A percentile compares a stretch with the other conserved stretches of the same genome.
Conservation (phyloP, 2,113 vertebrate genomes). For the Calidris pugnax region DNA sequence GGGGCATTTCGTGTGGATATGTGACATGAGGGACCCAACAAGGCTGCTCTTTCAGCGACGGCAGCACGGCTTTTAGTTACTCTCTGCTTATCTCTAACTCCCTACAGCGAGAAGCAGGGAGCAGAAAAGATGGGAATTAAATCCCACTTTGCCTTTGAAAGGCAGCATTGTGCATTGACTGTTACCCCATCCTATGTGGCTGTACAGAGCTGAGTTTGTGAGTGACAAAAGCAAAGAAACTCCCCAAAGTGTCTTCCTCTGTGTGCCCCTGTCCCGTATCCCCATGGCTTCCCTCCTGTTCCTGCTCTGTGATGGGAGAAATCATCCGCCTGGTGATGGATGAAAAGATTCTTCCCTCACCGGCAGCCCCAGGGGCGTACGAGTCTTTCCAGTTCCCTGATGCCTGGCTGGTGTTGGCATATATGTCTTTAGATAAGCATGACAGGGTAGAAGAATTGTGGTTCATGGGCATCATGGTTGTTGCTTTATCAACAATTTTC, state of each 20-base stretch:
- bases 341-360: not conserved
- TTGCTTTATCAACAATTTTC: not conserved
- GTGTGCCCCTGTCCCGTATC: not conserved
- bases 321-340: not conserved
- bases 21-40: not conserved
- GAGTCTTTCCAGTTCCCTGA: not conserved
- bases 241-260: not conserved
- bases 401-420: not conserved
- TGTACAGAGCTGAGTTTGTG: not conserved
- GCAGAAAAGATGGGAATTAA: not conserved
- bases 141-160: not conserved
- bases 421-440: not conserved
- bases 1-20: rapidly evolving
- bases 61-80: not conserved
- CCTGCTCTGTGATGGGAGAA: not conserved
- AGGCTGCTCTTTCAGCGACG: not conserved
- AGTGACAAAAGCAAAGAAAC: not conserved
- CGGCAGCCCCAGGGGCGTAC: not conserved
- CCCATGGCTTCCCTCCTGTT: not conserved
- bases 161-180: not conserved
- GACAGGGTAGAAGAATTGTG: not conserved
- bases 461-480: not conserved
- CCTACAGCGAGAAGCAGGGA: not conserved
- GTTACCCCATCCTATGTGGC: not conserved
- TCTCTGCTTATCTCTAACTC: not conserved